A percentile compares a stretch with the other conserved stretches of the same genome.
Evolutionary conservation across 2,797 vertebrate genomes (phyloP).

Genomic region (Spheniscus humboldti): DNA sequence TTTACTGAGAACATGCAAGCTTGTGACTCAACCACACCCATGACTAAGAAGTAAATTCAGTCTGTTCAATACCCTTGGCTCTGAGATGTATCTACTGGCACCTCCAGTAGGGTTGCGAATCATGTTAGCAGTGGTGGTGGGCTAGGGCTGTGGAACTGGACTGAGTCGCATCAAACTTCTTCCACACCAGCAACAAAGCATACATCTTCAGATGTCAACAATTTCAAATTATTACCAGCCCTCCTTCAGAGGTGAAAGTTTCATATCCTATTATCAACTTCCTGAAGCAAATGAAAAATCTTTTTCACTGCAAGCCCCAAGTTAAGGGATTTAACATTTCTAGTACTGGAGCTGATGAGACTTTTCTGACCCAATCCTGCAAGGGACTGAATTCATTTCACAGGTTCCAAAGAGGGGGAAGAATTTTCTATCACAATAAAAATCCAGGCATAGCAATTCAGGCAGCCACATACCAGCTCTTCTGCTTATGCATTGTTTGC

Average conservation of each 20-base stretch:
- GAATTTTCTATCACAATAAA: neutral
- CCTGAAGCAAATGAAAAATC: neutral
- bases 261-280: neutral
- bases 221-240: neutral
- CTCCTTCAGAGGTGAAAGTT: neutral
- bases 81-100: neutral
- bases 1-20: conserved; percentile 7
- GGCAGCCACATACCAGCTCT: neutral
- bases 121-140: neutral
- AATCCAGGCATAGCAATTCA: neutral
- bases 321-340: neutral
- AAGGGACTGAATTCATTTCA: neutral
- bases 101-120: neutral
- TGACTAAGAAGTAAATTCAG: conserved; percentile 37
- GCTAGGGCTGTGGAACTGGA: neutral
- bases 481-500: conserved; percentile 36
- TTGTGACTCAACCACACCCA: conserved; percentile 47
- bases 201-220: neutral
- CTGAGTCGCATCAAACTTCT: neutral
- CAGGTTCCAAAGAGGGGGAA: neutral
- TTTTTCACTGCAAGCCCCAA: neutral
- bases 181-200: neutral
- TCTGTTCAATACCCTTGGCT: neutral
- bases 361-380: neutral
- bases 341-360: neutral